phyloP scores from a whole-genome alignment of 2,797 vertebrate species.

The Pempheris klunzingeri region DNA sequence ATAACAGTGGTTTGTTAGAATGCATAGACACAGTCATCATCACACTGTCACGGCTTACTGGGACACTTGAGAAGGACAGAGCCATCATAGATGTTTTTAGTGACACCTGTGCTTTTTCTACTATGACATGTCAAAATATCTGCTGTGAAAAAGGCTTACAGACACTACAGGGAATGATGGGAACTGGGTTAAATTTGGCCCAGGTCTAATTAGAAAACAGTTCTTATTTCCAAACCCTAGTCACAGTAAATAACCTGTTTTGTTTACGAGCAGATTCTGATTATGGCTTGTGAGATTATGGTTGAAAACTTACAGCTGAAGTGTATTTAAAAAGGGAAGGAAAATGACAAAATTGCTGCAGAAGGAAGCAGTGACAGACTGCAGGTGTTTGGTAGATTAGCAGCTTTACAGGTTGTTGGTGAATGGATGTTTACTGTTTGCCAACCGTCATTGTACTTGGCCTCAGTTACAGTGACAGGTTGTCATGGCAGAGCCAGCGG shows the following conservation, averaged over 20 bases:
- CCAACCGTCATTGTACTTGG: constrained; percentile 54
- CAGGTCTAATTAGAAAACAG: constrained; percentile 56
- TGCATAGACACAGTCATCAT: too few relatives aligned
- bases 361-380: constrained; percentile 10
- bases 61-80: constrained; percentile 11
- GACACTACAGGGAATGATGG: constrained; percentile 5
- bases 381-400: constrained; percentile 56
- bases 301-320: constrained; percentile 29
- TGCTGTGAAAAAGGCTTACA: constrained; percentile 7
- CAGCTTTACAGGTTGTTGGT: constrained; percentile 45
- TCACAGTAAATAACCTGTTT: constrained; percentile 56
- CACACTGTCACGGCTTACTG: constrained; percentile 11
- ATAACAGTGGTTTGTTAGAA: too few relatives aligned
- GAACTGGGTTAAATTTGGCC: constrained; percentile 33
- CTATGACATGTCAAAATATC: constrained; percentile 23
- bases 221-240: constrained; percentile 28
- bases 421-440: constrained; percentile 44
- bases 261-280: constrained; percentile 44
- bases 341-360: constrained; percentile 24
- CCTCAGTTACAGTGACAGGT: constrained; percentile 56
- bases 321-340: constrained; percentile 20
- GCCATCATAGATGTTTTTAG: background rate
- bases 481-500: constrained; percentile 69
- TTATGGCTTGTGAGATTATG: constrained; percentile 47
- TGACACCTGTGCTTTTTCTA: constrained; percentile 12